phyloP scores from a whole-genome alignment of 2,113 vertebrate genomes.

The Isichthys henryi region DNA sequence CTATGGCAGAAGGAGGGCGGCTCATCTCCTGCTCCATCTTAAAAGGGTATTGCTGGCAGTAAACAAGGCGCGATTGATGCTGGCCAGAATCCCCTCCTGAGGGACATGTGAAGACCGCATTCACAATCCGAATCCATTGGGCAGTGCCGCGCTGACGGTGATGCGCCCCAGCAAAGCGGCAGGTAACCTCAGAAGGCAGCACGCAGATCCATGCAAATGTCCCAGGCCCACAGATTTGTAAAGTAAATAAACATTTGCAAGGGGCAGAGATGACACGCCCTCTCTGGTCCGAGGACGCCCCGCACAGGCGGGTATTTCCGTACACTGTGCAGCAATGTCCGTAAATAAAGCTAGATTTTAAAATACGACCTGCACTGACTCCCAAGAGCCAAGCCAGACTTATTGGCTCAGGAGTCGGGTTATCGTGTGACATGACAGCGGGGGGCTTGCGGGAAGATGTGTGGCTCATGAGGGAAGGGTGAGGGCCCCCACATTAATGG shows the following conservation, averaged over 20 bases:
- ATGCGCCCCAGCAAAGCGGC: neutral
- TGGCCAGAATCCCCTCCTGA: neutral
- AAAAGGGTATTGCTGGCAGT: neutral
- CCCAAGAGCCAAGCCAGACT: neutral
- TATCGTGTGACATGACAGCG: neutral
- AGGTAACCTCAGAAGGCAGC: neutral
- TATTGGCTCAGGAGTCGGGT: neutral
- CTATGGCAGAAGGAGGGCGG: neutral
- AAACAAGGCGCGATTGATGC: neutral
- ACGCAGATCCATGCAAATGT: neutral
- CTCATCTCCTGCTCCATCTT: neutral
- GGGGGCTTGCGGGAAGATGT: neutral
- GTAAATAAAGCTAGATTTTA: neutral
- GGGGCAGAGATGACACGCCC: neutral
- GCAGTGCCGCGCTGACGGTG: rapidly evolving
- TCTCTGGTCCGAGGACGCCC: neutral
- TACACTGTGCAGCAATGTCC: neutral
- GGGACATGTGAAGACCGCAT: neutral
- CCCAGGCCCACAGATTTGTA: neutral
- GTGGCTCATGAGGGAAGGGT: neutral
- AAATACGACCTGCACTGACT: neutral
- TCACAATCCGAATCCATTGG: too few species aligned
- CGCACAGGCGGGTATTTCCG: neutral
- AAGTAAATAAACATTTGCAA: neutral
- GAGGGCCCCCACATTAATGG: neutral